phyloP scores from a whole-genome alignment of 2,113 vertebrate species.

The Oophaga pumilio region DNA sequence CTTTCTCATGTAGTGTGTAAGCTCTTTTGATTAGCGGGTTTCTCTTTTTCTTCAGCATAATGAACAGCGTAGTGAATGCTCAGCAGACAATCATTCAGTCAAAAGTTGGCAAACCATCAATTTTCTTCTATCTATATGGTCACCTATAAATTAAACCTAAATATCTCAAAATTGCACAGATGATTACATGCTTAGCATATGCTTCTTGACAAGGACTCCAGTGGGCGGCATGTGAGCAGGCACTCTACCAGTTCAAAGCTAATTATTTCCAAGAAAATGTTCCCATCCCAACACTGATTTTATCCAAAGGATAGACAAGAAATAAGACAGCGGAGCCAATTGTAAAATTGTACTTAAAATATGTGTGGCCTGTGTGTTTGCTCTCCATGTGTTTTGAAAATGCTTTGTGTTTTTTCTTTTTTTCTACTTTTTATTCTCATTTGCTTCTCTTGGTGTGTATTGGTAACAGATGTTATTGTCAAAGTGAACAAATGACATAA shows the following conservation, averaged over 20 bases:
- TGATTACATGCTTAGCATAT: too few species aligned
- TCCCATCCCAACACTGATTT: background rate
- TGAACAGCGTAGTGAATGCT: too few species aligned
- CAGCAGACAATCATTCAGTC: too few species aligned
- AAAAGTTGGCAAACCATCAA: too few species aligned
- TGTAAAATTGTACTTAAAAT: background rate
- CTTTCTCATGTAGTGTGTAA: too few species aligned
- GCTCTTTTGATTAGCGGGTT: too few species aligned
- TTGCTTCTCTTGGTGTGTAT: background rate
- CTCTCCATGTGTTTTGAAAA: background rate
- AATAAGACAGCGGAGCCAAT: background rate
- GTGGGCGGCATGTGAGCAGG: background rate
- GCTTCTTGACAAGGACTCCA: background rate
- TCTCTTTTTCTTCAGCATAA: too few species aligned
- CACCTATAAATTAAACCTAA: too few species aligned
- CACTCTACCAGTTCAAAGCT: background rate
- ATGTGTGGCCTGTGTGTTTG: background rate
- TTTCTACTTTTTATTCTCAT: background rate
- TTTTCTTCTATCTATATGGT: too few species aligned
- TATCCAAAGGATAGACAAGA: background rate
- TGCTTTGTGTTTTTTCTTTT: background rate
- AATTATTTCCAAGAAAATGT: too few species aligned
- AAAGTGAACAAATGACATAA: background rate
- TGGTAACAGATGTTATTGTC: background rate
- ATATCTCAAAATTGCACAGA: too few species aligned